Base-by-base conservation (phyloP, 2,888 invertebrate species). In the Synanthedon vespiformis region DNA sequence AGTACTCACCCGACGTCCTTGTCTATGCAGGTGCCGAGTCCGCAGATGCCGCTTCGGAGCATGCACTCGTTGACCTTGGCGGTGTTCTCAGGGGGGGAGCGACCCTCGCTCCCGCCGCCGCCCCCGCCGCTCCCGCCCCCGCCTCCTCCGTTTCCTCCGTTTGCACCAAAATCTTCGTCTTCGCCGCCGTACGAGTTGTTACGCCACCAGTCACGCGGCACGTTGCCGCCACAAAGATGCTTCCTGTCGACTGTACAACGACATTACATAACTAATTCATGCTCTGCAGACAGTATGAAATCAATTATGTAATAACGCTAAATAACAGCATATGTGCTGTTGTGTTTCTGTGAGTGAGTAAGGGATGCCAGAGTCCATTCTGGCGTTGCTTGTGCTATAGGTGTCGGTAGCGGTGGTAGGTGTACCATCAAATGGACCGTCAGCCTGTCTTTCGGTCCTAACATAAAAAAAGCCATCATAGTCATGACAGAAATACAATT, bases 21-120 rank as follows among this genome's bases (percentile, higher is more conserved):
- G 66, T 94, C 94, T 48, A 92, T 85, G 66, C 95, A 95, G 61
- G 89, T 88, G 0, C 94, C 93, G 1, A 92, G 89, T 1, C 92
- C 92, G 65, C 95, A 94, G 67, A 95, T 92, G 61, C 92, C 92
- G 53, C 91, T 90, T 56, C 93, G 78, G 52, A 95, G 76, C 69
- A 92, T 90, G 74, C 95, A 94, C 82, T 95, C 93, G 78, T 95
- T 91, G 61, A 94, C 85, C 82, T 72, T 85, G 60, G 72, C 89
- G 51, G 82, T 79, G 50, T 70, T 70, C 27, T 73, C 72, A 4
- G 80, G 58, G 34, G 74, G 57, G 34, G 65, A 68, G 55, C 66
- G 67, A 0, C 57, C 57, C 3, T 64, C 70, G 0, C 67, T 71
- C 1, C 63, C 65, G 0, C 61, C 70, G 0, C 61, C n/a, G 1